Evolutionary conservation across 2,888 invertebrate genomes (phyloP), one percentile per base, ranked within the genome.

Genomic region (Abrostola tripartita): DNA sequence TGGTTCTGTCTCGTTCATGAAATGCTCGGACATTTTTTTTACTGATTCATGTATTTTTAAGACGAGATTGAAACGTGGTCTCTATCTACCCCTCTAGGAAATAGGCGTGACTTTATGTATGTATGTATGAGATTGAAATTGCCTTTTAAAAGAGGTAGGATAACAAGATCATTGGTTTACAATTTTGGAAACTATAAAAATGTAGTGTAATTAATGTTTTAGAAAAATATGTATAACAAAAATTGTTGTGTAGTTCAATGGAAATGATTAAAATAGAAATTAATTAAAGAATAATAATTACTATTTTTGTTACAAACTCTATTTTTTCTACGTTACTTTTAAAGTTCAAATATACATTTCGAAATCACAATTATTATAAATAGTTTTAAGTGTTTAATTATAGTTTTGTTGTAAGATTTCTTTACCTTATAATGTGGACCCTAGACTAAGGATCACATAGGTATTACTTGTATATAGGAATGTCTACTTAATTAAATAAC

Each of bases 291-390:
- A 40, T 40, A 49, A 14, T 35, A 49, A 36, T 50, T 50, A 35
- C 10, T 49, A 50, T 36, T 36, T 36, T 35, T 38, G 50, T 56
- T 37, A 11, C 35, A 12, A n/a, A 7, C 1, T 44, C 53, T 35
- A 56, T 57, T 47, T 68, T 70, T 52, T 57, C 44, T 37, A 37
- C 35, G 60, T 57, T 42, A n/a, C 53, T 59, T 62, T 55, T 59
- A 55, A 40, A 14, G 9, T 11, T 14, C 38, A 24, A 24, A 24
- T 9, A 42, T 40, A 40, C 51, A 9, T 12, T 68, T 54, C 35
- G 47, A 37, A 51, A 71, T 71, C 71, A 71, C 71, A 74, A 64
- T 71, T 73, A 60, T 42, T 63, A 53, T 53, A 47, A 53, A 38
- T 68, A 57, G 35, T 52, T 41, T 24, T 74, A 60, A 60, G 64